A percentile compares a stretch with the other conserved stretches of the same genome.
These are phyloP conservation scores for Clinocottus analis DNA, from an alignment of 2,113 vertebrate species.

Conservation along the genomic window DNA sequence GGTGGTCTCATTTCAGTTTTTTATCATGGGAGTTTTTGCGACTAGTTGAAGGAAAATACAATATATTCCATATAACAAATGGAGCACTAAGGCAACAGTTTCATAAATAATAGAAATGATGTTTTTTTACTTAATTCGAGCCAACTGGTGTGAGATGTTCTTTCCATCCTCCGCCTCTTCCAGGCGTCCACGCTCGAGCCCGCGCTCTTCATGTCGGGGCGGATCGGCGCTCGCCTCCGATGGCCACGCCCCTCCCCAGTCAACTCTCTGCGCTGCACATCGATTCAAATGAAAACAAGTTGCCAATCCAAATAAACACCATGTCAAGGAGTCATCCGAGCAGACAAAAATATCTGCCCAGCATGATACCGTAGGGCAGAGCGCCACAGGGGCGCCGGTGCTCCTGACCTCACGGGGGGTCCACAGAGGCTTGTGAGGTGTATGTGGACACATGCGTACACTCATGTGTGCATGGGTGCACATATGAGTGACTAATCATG, in stretches of 20 bases:
- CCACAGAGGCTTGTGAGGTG: constrained; percentile 51
- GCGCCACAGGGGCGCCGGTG: constrained; percentile 72
- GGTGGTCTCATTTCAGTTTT: not conserved
- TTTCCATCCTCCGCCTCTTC: constrained; percentile 7
- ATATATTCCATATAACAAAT: not conserved
- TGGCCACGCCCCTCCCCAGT: constrained; percentile 57
- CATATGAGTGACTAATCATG: constrained; percentile 73
- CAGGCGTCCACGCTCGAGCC: constrained; percentile 38
- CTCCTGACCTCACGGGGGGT: constrained; percentile 72
- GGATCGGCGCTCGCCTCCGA: constrained; percentile 31
- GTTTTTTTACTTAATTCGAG: constrained; percentile 2
- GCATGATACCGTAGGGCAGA: constrained; percentile 78
- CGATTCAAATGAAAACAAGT: constrained; percentile 85
- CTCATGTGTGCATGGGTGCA: constrained; percentile 69
- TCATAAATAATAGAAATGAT: not conserved
- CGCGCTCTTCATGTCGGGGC: constrained; percentile 58
- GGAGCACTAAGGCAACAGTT: not conserved
- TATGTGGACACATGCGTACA: constrained; percentile 47
- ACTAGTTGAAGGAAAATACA: not conserved
- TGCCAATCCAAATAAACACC: constrained; percentile 88
- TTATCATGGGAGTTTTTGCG: not conserved
- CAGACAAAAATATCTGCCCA: constrained; percentile 84
- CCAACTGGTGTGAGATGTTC: not conserved
- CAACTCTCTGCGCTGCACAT: constrained; percentile 68
- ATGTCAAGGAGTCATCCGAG: constrained; percentile 84